Percentiles rank a stretch among this genome's conserved stretches.
Conservation (phyloP, 1,140 invertebrate species). For the Myzus persicae region DNA sequence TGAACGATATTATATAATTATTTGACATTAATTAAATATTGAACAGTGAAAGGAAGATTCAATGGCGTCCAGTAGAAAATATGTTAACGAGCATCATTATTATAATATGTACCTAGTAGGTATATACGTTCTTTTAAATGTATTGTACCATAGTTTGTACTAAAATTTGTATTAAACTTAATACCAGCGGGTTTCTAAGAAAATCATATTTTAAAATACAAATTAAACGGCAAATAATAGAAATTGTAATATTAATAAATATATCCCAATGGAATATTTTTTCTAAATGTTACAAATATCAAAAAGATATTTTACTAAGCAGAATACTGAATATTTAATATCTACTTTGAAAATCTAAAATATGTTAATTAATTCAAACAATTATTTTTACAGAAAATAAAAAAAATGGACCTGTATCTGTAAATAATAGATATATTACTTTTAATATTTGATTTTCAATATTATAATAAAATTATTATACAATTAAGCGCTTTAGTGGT, state of each 20-base stretch:
- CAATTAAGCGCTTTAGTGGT: background rate
- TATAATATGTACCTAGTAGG: background rate
- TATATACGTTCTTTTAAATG: background rate
- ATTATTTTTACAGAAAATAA: background rate
- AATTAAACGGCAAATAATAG: background rate
- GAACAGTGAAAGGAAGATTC: slow-evolving; percentile 18
- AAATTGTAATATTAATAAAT: background rate
- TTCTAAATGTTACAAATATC: background rate
- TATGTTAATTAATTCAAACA: background rate
- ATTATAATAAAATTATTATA: background rate
- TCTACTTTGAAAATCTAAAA: background rate
- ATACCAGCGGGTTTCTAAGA: background rate
- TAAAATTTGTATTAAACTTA: background rate
- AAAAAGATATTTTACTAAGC: background rate
- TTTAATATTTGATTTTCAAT: background rate
- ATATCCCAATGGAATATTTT: background rate
- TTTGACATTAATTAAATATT: background rate
- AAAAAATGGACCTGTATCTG: background rate
- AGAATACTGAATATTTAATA: background rate
- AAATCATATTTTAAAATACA: background rate
- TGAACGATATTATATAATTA: background rate
- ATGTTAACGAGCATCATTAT: background rate
- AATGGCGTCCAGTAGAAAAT: background rate
- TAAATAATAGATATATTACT: background rate
- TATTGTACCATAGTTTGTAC: background rate